These are phyloP conservation scores for Thymelicus lineola DNA, from an alignment of 2,888 invertebrate species.

Conservation along the genomic window DNA sequence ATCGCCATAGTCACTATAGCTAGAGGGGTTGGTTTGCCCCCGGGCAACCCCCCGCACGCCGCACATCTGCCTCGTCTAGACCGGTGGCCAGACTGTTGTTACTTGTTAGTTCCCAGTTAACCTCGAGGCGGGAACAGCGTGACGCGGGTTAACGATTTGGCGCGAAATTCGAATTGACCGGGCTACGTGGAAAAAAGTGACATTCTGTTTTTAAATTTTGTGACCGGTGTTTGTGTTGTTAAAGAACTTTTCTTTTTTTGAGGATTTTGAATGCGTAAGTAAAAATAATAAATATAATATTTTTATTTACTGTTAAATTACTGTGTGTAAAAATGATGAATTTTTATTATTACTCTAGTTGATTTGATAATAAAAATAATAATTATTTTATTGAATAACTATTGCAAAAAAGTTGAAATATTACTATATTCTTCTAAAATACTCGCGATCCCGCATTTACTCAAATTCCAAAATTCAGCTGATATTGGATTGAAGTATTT, in stretches of 20 bases:
- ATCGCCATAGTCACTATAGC: constrained; percentile 31
- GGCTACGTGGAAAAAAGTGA: constrained; percentile 31
- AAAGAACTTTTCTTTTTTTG: constrained; percentile 8
- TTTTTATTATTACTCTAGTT: too few species aligned
- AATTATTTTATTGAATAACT: too few species aligned
- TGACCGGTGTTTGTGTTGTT: constrained; percentile 22
- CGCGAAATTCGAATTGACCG: constrained; percentile 68
- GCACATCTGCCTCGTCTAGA: constrained; percentile 70
- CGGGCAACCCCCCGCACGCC: constrained; percentile 47
- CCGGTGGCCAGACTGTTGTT: constrained; percentile 56
- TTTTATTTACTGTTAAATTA: neutral
- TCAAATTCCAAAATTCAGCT: too few species aligned
- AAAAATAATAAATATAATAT: too few species aligned
- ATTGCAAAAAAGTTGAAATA: too few species aligned
- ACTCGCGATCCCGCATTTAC: too few species aligned
- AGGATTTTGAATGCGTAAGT: constrained; percentile 27
- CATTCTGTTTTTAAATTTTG: constrained; percentile 32
- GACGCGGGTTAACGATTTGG: constrained; percentile 47
- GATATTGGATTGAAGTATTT: too few species aligned
- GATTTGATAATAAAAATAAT: too few species aligned
- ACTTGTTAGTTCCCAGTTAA: constrained; percentile 63
- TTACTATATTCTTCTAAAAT: too few species aligned
- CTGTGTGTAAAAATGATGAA: too few species aligned
- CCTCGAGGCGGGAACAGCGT: constrained; percentile 58
- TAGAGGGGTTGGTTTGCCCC: constrained; percentile 66